Evolutionary conservation across 2,113 vertebrate species (phyloP).

Genomic region (Sula dactylatra): DNA sequence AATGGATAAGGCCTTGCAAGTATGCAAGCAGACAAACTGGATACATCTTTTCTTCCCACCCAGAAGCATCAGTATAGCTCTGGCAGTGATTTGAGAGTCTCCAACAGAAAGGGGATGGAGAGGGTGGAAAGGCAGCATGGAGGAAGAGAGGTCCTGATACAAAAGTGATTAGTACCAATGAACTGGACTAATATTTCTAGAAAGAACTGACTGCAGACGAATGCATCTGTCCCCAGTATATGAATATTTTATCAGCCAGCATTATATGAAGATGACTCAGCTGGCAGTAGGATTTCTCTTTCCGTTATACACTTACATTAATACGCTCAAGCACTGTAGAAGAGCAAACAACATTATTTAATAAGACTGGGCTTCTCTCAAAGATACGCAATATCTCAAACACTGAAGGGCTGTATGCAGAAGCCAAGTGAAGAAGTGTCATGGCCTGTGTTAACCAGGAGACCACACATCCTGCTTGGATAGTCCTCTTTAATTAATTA

Average conservation of each 20-base stretch:
- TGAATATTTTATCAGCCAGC: not conserved
- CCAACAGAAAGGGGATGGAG: not conserved
- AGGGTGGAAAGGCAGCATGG: not conserved
- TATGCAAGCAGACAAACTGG: not conserved
- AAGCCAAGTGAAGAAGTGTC: not conserved
- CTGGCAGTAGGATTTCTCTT: not conserved
- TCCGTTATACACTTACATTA: not conserved
- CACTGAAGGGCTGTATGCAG: not conserved
- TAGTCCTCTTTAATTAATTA: not conserved
- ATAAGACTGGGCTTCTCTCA: not conserved
- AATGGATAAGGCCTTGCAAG: not conserved
- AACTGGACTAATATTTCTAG: not conserved
- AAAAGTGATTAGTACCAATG: not conserved
- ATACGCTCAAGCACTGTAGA: not conserved
- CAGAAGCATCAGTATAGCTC: not conserved
- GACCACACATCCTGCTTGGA: not conserved
- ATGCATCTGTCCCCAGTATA: not conserved
- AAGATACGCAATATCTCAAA: not conserved
- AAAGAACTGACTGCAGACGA: not conserved
- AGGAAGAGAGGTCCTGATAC: not conserved
- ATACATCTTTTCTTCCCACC: not conserved
- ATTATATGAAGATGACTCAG: not conserved
- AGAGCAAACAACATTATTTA: not conserved
- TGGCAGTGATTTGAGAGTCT: not conserved
- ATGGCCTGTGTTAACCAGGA: not conserved